These are phyloP conservation scores for Teleopsis dalmanni DNA, from an alignment of 1,140 invertebrate species.

Conservation along the genomic window DNA sequence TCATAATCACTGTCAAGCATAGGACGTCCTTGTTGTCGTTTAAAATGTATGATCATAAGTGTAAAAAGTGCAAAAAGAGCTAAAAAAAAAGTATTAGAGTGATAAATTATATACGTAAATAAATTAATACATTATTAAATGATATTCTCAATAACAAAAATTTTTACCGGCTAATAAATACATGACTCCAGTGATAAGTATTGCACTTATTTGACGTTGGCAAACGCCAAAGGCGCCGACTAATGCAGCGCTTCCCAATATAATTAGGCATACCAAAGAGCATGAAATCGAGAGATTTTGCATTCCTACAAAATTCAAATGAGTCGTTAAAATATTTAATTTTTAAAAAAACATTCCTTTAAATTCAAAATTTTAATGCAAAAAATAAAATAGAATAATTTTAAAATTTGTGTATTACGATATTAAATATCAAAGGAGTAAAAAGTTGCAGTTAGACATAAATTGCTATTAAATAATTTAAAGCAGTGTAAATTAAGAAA, in stretches of 20 bases:
- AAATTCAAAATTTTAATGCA: background rate
- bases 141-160: background rate
- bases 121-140: background rate
- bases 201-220: constrained; percentile 80
- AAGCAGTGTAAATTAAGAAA: too few species aligned
- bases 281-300: constrained; percentile 88
- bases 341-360: too few species aligned
- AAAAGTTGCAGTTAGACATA: background rate
- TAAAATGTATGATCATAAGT: constrained; percentile 82
- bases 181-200: constrained; percentile 85
- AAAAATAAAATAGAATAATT: constrained; percentile 1
- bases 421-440: background rate
- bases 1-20: constrained; percentile 49
- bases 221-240: constrained; percentile 78
- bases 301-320: constrained; percentile 84
- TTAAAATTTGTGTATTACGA: background rate
- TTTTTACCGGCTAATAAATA: constrained; percentile 75
- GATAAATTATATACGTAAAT: background rate
- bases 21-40: constrained; percentile 63
- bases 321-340: too few species aligned
- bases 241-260: constrained; percentile 70
- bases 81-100: constrained; percentile 48
- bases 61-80: constrained; percentile 83
- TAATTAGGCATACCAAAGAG: constrained; percentile 79
- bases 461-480: too few species aligned